phyloP scores from a whole-genome alignment of 1,140 invertebrate species.

The Pemphigus obesinymphae region DNA sequence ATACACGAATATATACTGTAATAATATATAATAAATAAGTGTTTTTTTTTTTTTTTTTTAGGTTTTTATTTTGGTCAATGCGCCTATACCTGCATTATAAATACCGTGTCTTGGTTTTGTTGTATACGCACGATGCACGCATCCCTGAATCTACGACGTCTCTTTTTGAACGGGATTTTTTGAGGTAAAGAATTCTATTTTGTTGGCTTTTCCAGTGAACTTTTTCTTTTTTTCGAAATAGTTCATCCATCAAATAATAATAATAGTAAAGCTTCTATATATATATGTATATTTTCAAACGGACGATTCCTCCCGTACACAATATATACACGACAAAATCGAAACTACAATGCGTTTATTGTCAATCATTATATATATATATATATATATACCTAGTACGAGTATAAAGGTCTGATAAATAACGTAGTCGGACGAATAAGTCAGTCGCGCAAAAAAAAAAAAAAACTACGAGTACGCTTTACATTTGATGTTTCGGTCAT shows the following conservation, averaged over 20 bases:
- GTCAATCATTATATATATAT: neutral
- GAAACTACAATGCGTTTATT: neutral
- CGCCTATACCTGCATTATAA: too few relatives aligned
- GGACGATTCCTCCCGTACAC: neutral
- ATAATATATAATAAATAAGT: neutral
- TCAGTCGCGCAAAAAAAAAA: too few relatives aligned
- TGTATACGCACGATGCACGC: neutral
- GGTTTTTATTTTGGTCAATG: neutral
- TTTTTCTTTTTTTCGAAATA: neutral
- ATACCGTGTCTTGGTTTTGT: too few relatives aligned
- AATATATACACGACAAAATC: neutral
- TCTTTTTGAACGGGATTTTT: neutral
- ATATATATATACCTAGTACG: too few relatives aligned
- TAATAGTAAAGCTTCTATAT: too few relatives aligned
- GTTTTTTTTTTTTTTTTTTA: neutral
- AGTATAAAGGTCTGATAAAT: too few relatives aligned
- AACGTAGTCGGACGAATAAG: too few relatives aligned
- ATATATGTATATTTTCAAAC: neutral
- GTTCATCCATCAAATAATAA: neutral
- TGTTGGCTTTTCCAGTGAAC: neutral
- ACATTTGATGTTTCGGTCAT: too few relatives aligned
- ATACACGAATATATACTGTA: neutral
- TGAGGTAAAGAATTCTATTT: neutral
- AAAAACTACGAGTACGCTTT: too few relatives aligned
- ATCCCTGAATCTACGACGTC: neutral